Conservation (phyloP, 2,797 vertebrate genomes). For the Tapirus indicus region DNA sequence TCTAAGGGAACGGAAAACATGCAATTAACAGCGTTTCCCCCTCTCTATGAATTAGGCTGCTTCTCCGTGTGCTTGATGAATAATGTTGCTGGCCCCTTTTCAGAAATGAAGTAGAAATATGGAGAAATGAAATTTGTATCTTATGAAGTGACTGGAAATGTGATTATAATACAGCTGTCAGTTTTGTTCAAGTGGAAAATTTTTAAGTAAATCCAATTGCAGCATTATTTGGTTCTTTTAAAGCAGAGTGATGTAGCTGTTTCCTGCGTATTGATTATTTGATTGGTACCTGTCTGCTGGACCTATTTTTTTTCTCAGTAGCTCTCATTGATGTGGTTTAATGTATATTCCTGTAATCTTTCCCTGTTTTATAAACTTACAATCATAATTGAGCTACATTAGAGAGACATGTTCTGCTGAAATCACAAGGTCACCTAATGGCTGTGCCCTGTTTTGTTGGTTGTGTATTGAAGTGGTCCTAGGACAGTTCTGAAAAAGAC, state of each 20-base stretch:
- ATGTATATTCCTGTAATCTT: slow-evolving; percentile 89
- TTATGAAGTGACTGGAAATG: slow-evolving; percentile 85
- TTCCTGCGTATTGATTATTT: slow-evolving; percentile 88
- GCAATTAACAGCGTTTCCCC: slow-evolving; percentile 46
- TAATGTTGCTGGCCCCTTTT: slow-evolving; percentile 71
- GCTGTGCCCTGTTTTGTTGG: slow-evolving; percentile 57
- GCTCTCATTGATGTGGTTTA: slow-evolving; percentile 87
- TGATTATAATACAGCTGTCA: slow-evolving; percentile 82
- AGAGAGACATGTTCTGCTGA: slow-evolving; percentile 74
- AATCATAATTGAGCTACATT: slow-evolving; percentile 81
- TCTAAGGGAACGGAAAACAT: slow-evolving; percentile 49
- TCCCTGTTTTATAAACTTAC: slow-evolving; percentile 83
- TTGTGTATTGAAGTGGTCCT: slow-evolving; percentile 18
- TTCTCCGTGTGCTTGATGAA: slow-evolving; percentile 65
- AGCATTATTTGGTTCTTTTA: slow-evolving; percentile 81
- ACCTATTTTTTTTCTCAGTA: slow-evolving; percentile 80
- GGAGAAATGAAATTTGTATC: slow-evolving; percentile 78
- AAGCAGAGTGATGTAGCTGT: slow-evolving; percentile 78
- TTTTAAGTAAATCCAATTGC: slow-evolving; percentile 83
- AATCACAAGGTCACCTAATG: slow-evolving; percentile 80
- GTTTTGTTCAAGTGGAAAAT: slow-evolving; percentile 81
- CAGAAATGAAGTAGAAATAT: slow-evolving; percentile 83
- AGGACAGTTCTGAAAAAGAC: slow-evolving; percentile 60
- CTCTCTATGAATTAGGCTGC: slow-evolving; percentile 58
- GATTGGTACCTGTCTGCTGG: slow-evolving; percentile 85